Percentiles rank a stretch among this genome's conserved stretches.
Conservation (phyloP, 1,140 invertebrate genomes). For the Ylistrum balloti region DNA sequence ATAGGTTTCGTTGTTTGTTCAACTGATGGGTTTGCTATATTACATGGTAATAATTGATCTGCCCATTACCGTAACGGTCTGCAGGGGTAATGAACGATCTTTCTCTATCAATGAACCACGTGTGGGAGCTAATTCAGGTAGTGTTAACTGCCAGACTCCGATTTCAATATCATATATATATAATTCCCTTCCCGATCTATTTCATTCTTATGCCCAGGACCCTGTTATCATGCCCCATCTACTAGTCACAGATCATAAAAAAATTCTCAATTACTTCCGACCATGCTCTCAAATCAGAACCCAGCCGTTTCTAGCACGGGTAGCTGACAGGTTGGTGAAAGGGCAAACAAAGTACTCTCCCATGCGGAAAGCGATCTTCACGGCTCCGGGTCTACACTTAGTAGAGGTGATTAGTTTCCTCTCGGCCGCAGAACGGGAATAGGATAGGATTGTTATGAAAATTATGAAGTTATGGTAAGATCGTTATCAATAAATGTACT, state of each 20-base stretch:
- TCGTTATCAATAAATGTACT: slow-evolving; percentile 48
- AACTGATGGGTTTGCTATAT: slow-evolving; percentile 16
- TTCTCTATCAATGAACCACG: not conserved
- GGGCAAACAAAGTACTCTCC: not conserved
- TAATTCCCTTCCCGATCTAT: slow-evolving; percentile 16
- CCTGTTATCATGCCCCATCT: slow-evolving; percentile 9
- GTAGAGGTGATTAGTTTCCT: slow-evolving; percentile 1
- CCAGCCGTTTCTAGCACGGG: slow-evolving; percentile 12
- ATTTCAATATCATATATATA: slow-evolving; percentile 31
- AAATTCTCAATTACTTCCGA: slow-evolving; percentile 34
- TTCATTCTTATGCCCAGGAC: slow-evolving; percentile 21
- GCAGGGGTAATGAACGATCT: not conserved
- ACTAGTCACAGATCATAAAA: slow-evolving; percentile 34
- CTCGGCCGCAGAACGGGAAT: slow-evolving; percentile 36
- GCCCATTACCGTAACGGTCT: not conserved
- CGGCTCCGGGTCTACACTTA: slow-evolving; percentile 31
- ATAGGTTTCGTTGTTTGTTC: not conserved
- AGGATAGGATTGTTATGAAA: slow-evolving; percentile 46
- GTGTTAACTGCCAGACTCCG: not conserved
- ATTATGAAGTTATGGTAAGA: slow-evolving; percentile 46
- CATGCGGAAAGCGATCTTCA: slow-evolving; percentile 25
- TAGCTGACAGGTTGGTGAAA: slow-evolving; percentile 8
- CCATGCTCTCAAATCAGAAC: slow-evolving; percentile 25
- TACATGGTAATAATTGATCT: slow-evolving; percentile 20
- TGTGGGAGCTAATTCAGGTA: slow-evolving; percentile 23